Evolutionary conservation across 2,888 invertebrate genomes (phyloP), one percentile per base, ranked within the genome.

Genomic region (Drosophila bunnanda): DNA sequence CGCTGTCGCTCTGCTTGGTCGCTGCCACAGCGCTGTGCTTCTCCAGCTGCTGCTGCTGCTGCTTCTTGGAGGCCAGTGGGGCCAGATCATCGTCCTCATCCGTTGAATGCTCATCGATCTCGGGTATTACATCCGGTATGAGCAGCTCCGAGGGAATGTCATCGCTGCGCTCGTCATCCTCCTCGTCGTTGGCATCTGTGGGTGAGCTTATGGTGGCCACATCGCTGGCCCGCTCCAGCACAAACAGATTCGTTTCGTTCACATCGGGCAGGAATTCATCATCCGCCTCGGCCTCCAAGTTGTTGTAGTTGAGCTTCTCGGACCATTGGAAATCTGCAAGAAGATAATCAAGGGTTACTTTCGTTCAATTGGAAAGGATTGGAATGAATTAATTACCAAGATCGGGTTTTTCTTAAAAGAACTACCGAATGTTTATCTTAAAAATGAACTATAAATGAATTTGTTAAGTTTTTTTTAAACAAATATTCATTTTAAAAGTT

Each of bases 261-360:
- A 83, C 90, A 70, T 92, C 92, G 4, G 91, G 92, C 79, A 92
- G 75, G 75, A 92, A 92, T 76, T 92, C 92, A 72, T 92, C 92
- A 22, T 90, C 89, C 22, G 78, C 58, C 54, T 91, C 91, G 12
- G 82, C 78, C 15, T 91, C 90, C 54, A 77, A 79, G 57, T 89
- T 89, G 36, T 79, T 80, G 43, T 90, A 89, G 66, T 81, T 81
- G 4, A 85, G 55, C 68, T 80, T 85, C 60, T 85, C 89, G 4
- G 88, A 65, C 89, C 88, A 90, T 38, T 83, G 76, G 41, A 84
- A 88, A 66, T 82, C 90, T 84, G 54, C 5, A 68, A 66, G 9
- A 12, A 2, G 6, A 41, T 17, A 2, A 39, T 28, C 0, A 6
- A 2, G 17, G 4, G 5, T 50, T 50, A 20, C 1, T 30, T 20